Evolutionary conservation across 2,113 vertebrate species (phyloP).

Genomic region (Corythaeola cristata): DNA sequence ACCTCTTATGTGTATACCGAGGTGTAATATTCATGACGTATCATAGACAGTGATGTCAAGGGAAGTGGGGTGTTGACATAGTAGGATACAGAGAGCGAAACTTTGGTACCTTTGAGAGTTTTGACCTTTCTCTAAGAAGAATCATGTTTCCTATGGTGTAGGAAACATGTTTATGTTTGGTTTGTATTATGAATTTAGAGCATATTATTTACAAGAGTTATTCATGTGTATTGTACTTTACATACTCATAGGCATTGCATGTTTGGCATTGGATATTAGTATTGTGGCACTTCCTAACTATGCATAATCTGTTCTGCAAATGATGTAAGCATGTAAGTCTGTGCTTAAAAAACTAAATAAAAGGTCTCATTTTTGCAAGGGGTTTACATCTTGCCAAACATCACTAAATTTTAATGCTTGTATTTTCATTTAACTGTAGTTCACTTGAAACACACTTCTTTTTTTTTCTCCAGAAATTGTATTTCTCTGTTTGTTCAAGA

Average conservation of each 20-base stretch:
- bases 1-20: not conserved
- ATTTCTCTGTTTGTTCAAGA: not conserved
- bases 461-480: accelerated
- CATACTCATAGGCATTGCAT: not conserved
- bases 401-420: not conserved
- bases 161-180: not conserved
- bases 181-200: not conserved
- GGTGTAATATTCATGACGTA: not conserved
- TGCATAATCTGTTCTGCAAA: not conserved
- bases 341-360: not conserved
- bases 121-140: not conserved
- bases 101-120: not conserved
- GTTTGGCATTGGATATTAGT: not conserved
- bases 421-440: not conserved
- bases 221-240: not conserved
- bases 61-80: not conserved
- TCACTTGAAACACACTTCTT: not conserved
- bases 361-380: not conserved
- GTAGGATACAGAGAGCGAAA: not conserved
- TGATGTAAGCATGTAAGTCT: not conserved
- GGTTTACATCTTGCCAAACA: not conserved
- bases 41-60: not conserved
- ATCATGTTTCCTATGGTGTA: not conserved
- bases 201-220: not conserved
- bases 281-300: not conserved